Evolutionary conservation across 2,888 invertebrate genomes (phyloP).

Genomic region (Sphaerophoria rueppellii): DNA sequence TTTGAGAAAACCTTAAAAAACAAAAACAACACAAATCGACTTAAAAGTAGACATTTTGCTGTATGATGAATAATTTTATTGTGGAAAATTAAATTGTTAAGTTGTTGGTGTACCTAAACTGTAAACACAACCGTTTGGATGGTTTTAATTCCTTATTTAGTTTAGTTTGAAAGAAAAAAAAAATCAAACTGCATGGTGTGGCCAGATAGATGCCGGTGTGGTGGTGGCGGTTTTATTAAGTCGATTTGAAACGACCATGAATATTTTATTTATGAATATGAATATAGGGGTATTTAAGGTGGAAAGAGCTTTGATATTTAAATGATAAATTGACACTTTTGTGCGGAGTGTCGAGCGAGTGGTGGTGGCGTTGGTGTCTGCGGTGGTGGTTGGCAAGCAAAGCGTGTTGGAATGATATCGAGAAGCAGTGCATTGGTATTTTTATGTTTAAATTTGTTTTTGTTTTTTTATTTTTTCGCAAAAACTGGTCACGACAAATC

Average conservation of each 20-base stretch:
- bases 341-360: neutral
- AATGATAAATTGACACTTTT: conserved; percentile 63
- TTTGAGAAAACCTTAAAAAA: neutral
- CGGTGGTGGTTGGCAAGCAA: neutral
- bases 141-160: conserved; percentile 68
- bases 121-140: conserved; percentile 65
- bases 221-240: conserved; percentile 17
- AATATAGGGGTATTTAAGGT: neutral
- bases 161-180: conserved; percentile 32
- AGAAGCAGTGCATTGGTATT: conserved; percentile 48
- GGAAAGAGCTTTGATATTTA: conserved; percentile 55
- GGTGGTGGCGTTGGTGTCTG: neutral
- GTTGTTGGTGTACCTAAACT: conserved; percentile 46
- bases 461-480: conserved; percentile 4
- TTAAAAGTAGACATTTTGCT: conserved; percentile 2
- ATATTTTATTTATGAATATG: conserved; percentile 1
- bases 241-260: conserved; percentile 35
- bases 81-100: conserved; percentile 58
- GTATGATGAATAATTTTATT: conserved; percentile 58
- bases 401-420: conserved; percentile 22
- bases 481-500: conserved; percentile 71
- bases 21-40: neutral
- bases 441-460: conserved; percentile 35
- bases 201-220: neutral
- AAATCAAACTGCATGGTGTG: conserved; percentile 61